Conservation (phyloP, 1,140 invertebrate species). For the Brachionus rotundiformis region DNA sequence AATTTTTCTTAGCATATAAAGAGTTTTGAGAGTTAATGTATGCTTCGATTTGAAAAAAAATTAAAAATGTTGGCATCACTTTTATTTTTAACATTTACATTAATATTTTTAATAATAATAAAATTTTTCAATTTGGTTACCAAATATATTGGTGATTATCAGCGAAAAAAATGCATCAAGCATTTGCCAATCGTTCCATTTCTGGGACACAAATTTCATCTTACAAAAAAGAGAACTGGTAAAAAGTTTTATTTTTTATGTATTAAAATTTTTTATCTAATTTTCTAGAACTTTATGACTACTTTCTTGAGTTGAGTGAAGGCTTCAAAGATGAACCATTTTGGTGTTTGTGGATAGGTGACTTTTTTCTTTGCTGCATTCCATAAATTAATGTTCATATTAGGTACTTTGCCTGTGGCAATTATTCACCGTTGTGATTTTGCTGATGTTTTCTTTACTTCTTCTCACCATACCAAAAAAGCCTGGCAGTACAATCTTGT, state of each 20-base stretch:
- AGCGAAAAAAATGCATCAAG: neutral
- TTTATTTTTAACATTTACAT: neutral
- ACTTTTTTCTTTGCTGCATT: neutral
- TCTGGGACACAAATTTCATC: slow-evolving; percentile 4
- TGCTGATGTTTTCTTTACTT: slow-evolving; percentile 68
- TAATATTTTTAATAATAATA: neutral
- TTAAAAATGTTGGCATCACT: neutral
- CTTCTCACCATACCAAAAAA: slow-evolving; percentile 78
- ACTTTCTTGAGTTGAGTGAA: neutral
- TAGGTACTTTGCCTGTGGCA: neutral
- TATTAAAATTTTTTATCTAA: neutral
- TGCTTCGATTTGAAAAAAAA: neutral
- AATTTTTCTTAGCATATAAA: neutral
- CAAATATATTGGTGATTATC: neutral
- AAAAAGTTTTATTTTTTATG: neutral
- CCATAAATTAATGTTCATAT: neutral
- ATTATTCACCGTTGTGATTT: neutral
- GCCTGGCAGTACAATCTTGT: slow-evolving; percentile 73
- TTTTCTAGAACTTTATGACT: neutral
- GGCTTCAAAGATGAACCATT: neutral
- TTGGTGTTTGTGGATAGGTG: neutral
- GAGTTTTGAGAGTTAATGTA: neutral
- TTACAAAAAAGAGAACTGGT: slow-evolving; percentile 5
- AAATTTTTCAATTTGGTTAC: neutral
- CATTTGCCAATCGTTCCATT: neutral